Percentiles rank a stretch among this genome's conserved stretches.
Evolutionary conservation across 2,888 invertebrate genomes (phyloP).

Genomic region (Chrysopilus asiliformis): DNA sequence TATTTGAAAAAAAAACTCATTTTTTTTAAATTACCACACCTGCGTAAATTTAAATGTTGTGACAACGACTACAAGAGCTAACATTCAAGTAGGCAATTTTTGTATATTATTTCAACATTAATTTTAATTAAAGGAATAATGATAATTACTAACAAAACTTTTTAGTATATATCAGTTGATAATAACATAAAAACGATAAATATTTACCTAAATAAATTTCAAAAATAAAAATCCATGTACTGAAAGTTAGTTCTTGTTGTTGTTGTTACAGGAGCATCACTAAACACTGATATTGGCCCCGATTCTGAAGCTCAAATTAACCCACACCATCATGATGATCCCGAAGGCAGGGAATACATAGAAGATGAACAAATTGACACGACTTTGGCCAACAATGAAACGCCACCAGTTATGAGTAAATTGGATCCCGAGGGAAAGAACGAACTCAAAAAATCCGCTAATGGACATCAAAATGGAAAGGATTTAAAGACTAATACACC

Average conservation of each 20-base stretch:
- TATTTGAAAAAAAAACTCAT: too few relatives aligned
- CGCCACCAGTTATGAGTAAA: constrained; percentile 34
- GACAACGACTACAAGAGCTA: constrained; percentile 27
- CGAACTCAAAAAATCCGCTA: constrained; percentile 25
- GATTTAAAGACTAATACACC: constrained; percentile 33
- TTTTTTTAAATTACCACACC: too few relatives aligned
- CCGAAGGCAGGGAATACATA: constrained; percentile 36
- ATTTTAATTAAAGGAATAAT: too few relatives aligned
- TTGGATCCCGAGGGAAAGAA: constrained; percentile 33
- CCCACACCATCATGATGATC: constrained; percentile 43
- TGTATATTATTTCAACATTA: too few relatives aligned
- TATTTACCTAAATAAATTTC: background rate
- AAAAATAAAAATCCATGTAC: background rate
- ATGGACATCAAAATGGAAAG: constrained; percentile 24
- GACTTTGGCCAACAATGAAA: constrained; percentile 32
- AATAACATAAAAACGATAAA: background rate
- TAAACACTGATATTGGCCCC: constrained; percentile 45
- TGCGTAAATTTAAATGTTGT: too few relatives aligned
- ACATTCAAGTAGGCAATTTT: constrained; percentile 11
- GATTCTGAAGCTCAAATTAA: constrained; percentile 50
- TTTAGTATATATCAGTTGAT: background rate
- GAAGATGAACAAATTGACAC: constrained; percentile 34
- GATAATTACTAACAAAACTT: background rate
- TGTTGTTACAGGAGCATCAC: constrained; percentile 48
- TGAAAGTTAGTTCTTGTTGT: constrained; percentile 35